phyloP scores from a whole-genome alignment of 2,113 vertebrate genomes.

The Nerophis ophidion region DNA sequence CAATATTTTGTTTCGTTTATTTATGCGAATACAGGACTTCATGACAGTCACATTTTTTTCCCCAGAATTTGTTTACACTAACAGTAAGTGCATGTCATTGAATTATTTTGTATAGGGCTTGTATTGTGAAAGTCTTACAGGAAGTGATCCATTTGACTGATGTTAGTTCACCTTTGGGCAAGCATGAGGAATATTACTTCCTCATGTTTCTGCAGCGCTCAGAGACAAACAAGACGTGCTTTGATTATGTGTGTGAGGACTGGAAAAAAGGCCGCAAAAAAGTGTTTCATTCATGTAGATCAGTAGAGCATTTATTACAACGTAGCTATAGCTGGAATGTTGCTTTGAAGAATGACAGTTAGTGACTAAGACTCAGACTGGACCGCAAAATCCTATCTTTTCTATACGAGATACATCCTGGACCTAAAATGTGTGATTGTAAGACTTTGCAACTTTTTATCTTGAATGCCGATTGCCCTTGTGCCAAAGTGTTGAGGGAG shows the following conservation, averaged over 20 bases:
- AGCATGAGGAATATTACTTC: not conserved
- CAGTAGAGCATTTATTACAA: not conserved
- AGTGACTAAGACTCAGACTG: not conserved
- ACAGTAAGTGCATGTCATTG: not conserved
- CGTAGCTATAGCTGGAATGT: not conserved
- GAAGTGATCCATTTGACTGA: slow-evolving; percentile 8
- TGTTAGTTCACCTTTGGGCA: not conserved
- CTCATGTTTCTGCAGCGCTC: not conserved
- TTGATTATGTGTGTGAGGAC: not conserved
- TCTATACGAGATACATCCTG: not conserved
- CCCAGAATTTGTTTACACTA: not conserved
- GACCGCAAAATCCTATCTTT: not conserved
- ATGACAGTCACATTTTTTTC: not conserved
- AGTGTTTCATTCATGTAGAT: not conserved
- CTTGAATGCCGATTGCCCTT: slow-evolving; percentile 26
- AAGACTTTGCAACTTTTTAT: slow-evolving; percentile 26
- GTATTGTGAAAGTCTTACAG: slow-evolving; percentile 14
- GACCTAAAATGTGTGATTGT: not conserved
- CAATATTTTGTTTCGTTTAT: too few relatives aligned
- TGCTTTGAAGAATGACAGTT: not conserved
- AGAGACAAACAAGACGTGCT: not conserved
- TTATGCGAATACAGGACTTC: not conserved
- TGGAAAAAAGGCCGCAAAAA: not conserved
- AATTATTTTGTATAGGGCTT: slow-evolving; percentile 3
- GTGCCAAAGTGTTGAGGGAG: slow-evolving; percentile 51